Conservation (phyloP, 2,888 invertebrate genomes). For the Metallyticus violacea region DNA sequence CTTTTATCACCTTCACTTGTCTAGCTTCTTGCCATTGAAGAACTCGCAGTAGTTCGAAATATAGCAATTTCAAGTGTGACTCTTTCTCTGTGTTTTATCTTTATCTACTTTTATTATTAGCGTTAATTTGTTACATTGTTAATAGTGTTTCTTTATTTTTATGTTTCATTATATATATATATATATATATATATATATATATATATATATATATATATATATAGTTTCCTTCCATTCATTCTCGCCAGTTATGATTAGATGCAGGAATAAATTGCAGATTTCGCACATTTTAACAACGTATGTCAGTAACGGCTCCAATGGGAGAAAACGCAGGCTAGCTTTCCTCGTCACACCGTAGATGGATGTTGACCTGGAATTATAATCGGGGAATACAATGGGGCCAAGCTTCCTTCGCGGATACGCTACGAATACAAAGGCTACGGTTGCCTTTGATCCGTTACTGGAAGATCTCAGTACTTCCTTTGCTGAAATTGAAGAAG, state of each 20-base stretch:
- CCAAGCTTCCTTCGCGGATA: not conserved
- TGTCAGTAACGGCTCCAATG: not conserved
- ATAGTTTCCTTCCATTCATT: not conserved
- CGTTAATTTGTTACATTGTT: too few species aligned
- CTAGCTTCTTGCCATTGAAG: too few species aligned
- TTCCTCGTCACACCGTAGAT: not conserved
- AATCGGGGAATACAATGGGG: not conserved
- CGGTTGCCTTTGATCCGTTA: not conserved
- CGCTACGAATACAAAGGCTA: not conserved
- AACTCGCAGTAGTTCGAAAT: too few species aligned
- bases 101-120: too few species aligned
- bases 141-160: too few species aligned
- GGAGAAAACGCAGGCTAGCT: not conserved
- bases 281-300: not conserved
- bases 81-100: too few species aligned
- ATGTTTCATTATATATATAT: too few species aligned
- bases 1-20: too few species aligned
- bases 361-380: not conserved
- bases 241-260: not conserved
- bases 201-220: too few species aligned
- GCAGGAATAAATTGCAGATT: not conserved
- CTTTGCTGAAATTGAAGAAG: too few species aligned
- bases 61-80: too few species aligned
- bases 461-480: not conserved
- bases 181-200: too few species aligned